Evolutionary conservation across 1,140 invertebrate genomes (phyloP).

Genomic region (Cecropterus lyciades): DNA sequence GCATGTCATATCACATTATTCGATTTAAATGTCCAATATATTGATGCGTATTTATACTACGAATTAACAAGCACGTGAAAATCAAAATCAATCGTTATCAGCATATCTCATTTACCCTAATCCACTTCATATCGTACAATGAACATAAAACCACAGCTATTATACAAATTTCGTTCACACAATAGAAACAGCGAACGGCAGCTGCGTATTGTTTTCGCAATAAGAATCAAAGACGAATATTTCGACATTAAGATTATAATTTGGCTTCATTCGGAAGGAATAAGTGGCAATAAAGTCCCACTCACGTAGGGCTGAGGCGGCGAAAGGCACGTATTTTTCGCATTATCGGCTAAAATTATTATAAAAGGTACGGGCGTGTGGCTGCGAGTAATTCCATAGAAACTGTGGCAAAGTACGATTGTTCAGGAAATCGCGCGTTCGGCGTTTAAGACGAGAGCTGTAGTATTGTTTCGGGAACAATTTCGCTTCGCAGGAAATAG

Average conservation of each 20-base stretch:
- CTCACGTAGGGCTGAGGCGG: constrained; percentile 65
- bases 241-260: constrained; percentile 69
- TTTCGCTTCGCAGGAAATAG: constrained; percentile 7
- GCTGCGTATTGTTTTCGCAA: constrained; percentile 46
- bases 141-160: constrained; percentile 21
- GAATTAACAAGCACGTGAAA: background rate
- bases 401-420: constrained; percentile 63
- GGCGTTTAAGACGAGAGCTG: constrained; percentile 49
- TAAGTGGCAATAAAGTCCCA: constrained; percentile 72
- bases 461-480: constrained; percentile 37
- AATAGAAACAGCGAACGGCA: constrained; percentile 37
- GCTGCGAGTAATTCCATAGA: constrained; percentile 65
- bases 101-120: constrained; percentile 21
- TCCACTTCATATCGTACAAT: constrained; percentile 13
- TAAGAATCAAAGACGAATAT: constrained; percentile 56
- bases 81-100: constrained; percentile 24
- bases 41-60: background rate
- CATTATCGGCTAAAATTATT: constrained; percentile 82
- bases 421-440: constrained; percentile 59
- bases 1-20: no score
- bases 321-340: constrained; percentile 79
- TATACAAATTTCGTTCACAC: constrained; percentile 20
- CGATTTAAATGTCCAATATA: background rate
- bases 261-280: constrained; percentile 71
- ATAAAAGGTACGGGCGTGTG: constrained; percentile 76